Base-by-base conservation (phyloP, 1,140 invertebrate genomes). In the Daktulosphaira vitifoliae region DNA sequence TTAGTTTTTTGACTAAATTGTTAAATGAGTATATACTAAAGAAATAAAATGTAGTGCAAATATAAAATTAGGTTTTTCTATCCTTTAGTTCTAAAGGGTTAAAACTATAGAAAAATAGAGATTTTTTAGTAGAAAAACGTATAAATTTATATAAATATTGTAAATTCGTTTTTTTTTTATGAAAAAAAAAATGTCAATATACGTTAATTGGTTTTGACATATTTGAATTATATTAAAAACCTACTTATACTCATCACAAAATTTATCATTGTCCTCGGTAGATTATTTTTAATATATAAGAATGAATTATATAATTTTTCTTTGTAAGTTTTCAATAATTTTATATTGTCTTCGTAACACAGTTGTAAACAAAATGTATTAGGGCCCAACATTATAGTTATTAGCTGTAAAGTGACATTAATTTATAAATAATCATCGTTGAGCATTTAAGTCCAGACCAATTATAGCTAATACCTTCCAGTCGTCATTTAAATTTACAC, bases 321-420 rank as follows among this genome's bases (percentile, higher is more conserved):
- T 39, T 76, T 74, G 68, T 83, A 83, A 7, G 73, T 73, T 52
- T 74, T 71, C 1, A 74, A 65, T 29, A 75, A 71, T 5, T 46
- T 39, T 6, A 48, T 66, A 25, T 53, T 64, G n/a, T 74, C 66
- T 64, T 72, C 49, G 65, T 74, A 78, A 70, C 84, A 85, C n/a
- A 85, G 78, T n/a, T 81, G 78, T 8, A 73, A 67, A 71, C 86
- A 89, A 53, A 89, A 79, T 69, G 89, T 85, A 71, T 88, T 87
- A 44, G 77, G 74, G 42, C 85, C 85, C 20, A 87, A 82, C 71
- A 86, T 80, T 6, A 87, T 59, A 0, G 81, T 83, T 11, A 87
- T 74, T 5, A 87, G 50, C 77, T 85, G 78, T 69, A 79, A 82
- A 16, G n/a, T 13, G 11, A 50, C 8, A 18, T 20, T 42, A 20